phyloP scores from a whole-genome alignment of 2,888 invertebrate species.

The Eupithecia subfuscata region DNA sequence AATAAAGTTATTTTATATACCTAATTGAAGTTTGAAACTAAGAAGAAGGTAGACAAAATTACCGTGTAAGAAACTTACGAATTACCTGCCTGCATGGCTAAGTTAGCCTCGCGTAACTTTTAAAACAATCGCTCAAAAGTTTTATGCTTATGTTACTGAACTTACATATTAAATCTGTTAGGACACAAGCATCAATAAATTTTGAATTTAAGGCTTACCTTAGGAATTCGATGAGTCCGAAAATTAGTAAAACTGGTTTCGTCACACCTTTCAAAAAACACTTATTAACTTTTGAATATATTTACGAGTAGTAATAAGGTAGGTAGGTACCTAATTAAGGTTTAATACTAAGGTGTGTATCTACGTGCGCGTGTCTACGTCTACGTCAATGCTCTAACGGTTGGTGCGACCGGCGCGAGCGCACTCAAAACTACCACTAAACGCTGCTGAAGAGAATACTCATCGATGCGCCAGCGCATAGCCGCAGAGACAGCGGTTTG shows the following conservation, averaged over 20 bases:
- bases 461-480: background rate
- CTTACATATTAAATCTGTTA: too few species aligned
- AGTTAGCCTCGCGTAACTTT: background rate
- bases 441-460: constrained; percentile 23
- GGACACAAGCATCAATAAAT: background rate
- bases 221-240: background rate
- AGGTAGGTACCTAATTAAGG: too few species aligned
- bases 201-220: background rate
- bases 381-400: background rate
- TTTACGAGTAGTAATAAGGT: too few species aligned
- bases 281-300: background rate
- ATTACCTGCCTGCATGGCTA: background rate
- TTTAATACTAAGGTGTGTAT: background rate
- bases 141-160: background rate
- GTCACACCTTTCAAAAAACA: background rate
- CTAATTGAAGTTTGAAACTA: background rate
- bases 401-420: constrained; percentile 29
- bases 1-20: background rate
- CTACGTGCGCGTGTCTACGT: constrained; percentile 17
- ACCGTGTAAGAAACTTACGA: background rate
- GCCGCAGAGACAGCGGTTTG: background rate
- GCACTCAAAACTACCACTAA: constrained; percentile 25
- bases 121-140: background rate
- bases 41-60: background rate
- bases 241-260: constrained; percentile 1